Evolutionary conservation across 2,888 invertebrate species (phyloP).

Genomic region (Geotrupes spiniger): DNA sequence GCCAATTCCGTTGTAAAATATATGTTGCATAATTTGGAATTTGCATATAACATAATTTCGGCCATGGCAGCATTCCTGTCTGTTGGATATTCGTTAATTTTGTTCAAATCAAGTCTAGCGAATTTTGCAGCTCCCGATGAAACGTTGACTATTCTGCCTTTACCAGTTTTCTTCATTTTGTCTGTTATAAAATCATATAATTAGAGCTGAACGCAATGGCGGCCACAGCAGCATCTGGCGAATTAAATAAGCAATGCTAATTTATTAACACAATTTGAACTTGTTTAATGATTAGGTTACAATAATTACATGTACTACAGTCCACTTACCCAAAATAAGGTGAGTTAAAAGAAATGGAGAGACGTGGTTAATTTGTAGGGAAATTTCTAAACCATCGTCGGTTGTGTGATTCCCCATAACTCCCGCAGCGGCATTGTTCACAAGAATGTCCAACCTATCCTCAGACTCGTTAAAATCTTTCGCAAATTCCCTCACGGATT

Average conservation of each 20-base stretch:
- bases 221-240: no score
- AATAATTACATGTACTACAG: not conserved
- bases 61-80: no score
- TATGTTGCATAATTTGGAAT: conserved; percentile 36
- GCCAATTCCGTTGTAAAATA: conserved; percentile 35
- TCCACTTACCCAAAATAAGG: conserved; percentile 55
- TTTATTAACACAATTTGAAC: not conserved
- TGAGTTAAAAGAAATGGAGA: conserved; percentile 60
- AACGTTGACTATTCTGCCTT: conserved; percentile 36
- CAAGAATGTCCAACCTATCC: conserved; percentile 58
- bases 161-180: conserved; percentile 48
- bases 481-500: conserved; percentile 60
- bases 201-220: no score
- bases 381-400: conserved; percentile 60
- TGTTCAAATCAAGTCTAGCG: no score
- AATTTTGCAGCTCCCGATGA: conserved; percentile 29
- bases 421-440: conserved; percentile 63
- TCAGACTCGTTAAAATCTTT: conserved; percentile 55
- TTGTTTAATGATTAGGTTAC: not conserved
- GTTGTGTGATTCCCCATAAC: conserved; percentile 51
- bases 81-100: no score
- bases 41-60: no score
- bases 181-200: conserved; percentile 43
- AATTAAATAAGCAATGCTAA: not conserved
- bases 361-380: conserved; percentile 42